Evolutionary conservation across 2,113 vertebrate genomes (phyloP), one percentile per base, ranked within the genome.

Genomic region (Bubo scandiacus): DNA sequence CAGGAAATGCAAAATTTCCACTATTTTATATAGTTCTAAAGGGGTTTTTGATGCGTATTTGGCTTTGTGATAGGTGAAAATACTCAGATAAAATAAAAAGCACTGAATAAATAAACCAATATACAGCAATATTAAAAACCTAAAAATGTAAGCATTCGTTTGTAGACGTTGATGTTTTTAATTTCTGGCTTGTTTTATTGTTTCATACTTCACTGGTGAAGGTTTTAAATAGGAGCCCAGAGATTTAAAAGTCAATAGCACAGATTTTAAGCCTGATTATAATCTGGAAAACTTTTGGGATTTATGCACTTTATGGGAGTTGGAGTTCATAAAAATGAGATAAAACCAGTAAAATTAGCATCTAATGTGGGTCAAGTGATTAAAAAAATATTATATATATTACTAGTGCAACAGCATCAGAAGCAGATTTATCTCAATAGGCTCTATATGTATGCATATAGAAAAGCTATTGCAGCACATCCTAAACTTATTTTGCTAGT

Each of bases 21-120:
- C 63, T 61, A n/a, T 42, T 80, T 78, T 88, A 2, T 74, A 7
- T 23, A 19, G 23, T 25, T 63, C 18, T 65, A 25, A 85, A 49
- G 9, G 1, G 1, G 1, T 0, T 40, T 88, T 86, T 85, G 0
- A 4, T 72, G 5, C 8, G 0, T 52, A 27, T 92, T 81, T 61
- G 19, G 4, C 57, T 79, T 54, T 82, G 3, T 57, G 10, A 22
- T 75, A 36, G 52, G 49, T 67, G 14, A 67, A 89, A 90, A 58
- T 45, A 20, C 12, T 27, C 17, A 55, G 17, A 23, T 36, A 47
- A 47, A 62, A 49, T 36, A 77, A 49, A 90, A 88, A 82, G 0
- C 23, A 66, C 9, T 9, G 17, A 66, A 71, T 57, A 72, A 71
- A 49, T 67, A 63, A 55, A 43, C 3, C 3, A 61, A 2, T 73